Evolutionary conservation across 2,888 invertebrate genomes (phyloP), one percentile per base, ranked within the genome.

Genomic region (Phengaris alcon): DNA sequence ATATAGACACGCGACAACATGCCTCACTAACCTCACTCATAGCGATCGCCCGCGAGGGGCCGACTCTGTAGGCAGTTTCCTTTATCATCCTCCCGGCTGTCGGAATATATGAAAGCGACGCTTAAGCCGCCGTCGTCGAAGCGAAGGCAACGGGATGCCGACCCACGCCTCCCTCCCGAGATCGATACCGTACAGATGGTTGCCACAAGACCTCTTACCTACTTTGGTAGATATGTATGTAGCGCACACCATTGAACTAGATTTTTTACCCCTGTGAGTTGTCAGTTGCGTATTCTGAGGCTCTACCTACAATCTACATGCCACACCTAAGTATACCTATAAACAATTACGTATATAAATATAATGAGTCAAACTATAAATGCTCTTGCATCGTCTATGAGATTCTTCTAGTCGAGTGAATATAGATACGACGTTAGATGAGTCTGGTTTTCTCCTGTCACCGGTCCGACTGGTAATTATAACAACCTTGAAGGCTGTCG

Each of bases 151-250:
- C 88, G 90, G 90, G 90, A 90, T 88, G 89, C 82, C 91, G 87
- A 86, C 90, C 90, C 91, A 87, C 90, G 86, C 90, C 90, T 88
- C 91, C 91, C 92, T 87, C 90, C 87, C 89, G 86, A 85, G 92
- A 92, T 93, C 93, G 89, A 93, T 93, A 92, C 86, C 82, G 88
- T 89, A 90, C 88, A 85, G 91, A 90, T 91, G 91, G 90, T 91
- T 83, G 89, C 88, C 89, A 86, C 80, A 77, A 80, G 79, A 79
- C 79, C 78, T 68, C 55, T 54, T 13, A 46, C 74, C 68, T 69
- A 68, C 68, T 75, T 68, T 55, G 15, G 46, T 52, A 68, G 68
- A 46, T 68, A 75, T 68, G 52, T 55, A 69, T n/a, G 51, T 15
- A 15, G 10, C 46, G 74, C 48, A 46, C 51, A 51, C 51, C 35